These are phyloP conservation scores for Mesorhabditis sp. DNA, from an alignment of 2,888 invertebrate species.

Conservation along the genomic window DNA sequence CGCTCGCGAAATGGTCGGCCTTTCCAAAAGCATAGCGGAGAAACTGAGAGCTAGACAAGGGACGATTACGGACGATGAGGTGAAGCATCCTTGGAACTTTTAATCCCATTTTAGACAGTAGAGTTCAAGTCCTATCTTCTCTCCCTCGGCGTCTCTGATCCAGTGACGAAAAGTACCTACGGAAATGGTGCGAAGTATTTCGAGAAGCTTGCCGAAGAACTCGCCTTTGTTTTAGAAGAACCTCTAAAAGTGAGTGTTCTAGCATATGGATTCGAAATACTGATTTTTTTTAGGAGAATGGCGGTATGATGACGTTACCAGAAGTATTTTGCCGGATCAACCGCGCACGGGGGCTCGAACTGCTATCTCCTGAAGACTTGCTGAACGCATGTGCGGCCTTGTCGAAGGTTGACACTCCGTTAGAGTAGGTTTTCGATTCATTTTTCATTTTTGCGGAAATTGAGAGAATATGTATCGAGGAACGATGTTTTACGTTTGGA, in stretches of 20 bases:
- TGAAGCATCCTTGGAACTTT: slow-evolving; percentile 22
- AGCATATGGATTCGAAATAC: not conserved
- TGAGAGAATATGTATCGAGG: not conserved
- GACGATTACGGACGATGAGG: slow-evolving; percentile 87
- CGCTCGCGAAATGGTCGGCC: slow-evolving; percentile 92
- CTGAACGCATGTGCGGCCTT: slow-evolving; percentile 75
- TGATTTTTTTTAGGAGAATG: slow-evolving; percentile 69
- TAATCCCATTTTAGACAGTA: slow-evolving; percentile 70
- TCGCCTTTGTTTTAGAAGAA: slow-evolving; percentile 76
- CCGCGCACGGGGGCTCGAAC: slow-evolving; percentile 87
- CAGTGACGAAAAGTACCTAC: slow-evolving; percentile 86
- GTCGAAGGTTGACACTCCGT: slow-evolving; percentile 58
- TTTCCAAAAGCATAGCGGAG: slow-evolving; percentile 84
- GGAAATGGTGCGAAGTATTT: slow-evolving; percentile 80
- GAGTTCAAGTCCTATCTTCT: slow-evolving; percentile 90
- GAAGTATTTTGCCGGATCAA: slow-evolving; percentile 96
- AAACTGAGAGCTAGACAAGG: slow-evolving; percentile 92
- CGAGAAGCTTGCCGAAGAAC: slow-evolving; percentile 77
- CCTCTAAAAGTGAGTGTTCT: slow-evolving; percentile 71
- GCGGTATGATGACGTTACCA: slow-evolving; percentile 91
- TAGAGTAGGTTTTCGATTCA: slow-evolving; percentile 54
- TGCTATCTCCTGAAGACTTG: slow-evolving; percentile 93
- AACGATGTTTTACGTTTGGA: not conserved
- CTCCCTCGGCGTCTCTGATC: slow-evolving; percentile 94
- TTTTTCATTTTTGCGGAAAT: not conserved